A percentile compares a stretch with the other conserved stretches of the same genome.
Evolutionary conservation across 2,113 vertebrate species (phyloP).

Genomic region (Syngnathoides biaculeatus): DNA sequence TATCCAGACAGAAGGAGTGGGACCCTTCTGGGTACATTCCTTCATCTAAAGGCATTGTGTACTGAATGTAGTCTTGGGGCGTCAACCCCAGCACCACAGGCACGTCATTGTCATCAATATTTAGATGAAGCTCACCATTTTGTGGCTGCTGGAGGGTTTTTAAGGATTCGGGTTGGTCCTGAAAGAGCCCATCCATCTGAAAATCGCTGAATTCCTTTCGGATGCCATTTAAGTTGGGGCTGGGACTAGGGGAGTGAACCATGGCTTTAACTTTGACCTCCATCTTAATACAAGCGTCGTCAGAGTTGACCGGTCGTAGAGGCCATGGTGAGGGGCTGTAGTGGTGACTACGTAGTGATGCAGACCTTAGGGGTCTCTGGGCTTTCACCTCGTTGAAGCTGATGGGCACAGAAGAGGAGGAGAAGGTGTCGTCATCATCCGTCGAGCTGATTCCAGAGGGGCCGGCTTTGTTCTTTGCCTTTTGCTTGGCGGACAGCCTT

Average conservation of each 20-base stretch:
- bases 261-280: slow-evolving; percentile 95
- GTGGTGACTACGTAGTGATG: slow-evolving; percentile 90
- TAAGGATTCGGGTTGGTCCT: slow-evolving; percentile 77
- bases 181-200: slow-evolving; percentile 83
- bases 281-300: slow-evolving; percentile 95
- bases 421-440: slow-evolving; percentile 90
- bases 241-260: slow-evolving; percentile 88
- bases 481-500: slow-evolving; percentile 93
- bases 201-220: slow-evolving; percentile 89
- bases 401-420: slow-evolving; percentile 86
- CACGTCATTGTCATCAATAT: slow-evolving; percentile 89
- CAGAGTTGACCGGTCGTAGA: slow-evolving; percentile 85
- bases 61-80: slow-evolving; percentile 98
- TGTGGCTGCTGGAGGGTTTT: slow-evolving; percentile 82
- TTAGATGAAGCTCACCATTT: slow-evolving; percentile 84
- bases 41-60: slow-evolving; percentile 99
- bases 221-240: slow-evolving; percentile 87
- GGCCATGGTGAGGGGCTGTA: slow-evolving; percentile 97
- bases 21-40: slow-evolving; percentile 93
- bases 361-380: slow-evolving; percentile 87
- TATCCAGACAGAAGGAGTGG: slow-evolving; percentile 85
- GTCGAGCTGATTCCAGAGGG: slow-evolving; percentile 75
- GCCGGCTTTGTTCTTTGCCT: slow-evolving; percentile 86
- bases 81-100: slow-evolving; percentile 94
- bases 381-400: slow-evolving; percentile 89